Evolutionary conservation across 2,888 invertebrate species (phyloP).

Genomic region (Diarsia dahlii): DNA sequence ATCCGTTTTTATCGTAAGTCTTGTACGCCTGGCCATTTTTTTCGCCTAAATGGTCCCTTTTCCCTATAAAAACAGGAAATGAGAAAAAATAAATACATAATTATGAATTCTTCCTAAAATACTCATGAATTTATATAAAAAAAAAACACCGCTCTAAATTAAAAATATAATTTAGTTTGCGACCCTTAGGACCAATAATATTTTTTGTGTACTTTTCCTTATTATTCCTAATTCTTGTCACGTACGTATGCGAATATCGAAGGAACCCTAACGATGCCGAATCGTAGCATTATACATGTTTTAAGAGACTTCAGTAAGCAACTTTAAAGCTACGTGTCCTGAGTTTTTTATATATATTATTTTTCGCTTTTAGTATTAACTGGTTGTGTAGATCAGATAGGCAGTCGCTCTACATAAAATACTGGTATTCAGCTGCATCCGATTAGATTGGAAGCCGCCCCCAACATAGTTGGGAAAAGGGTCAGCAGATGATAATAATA

Average conservation of each 20-base stretch:
- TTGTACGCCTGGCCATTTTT: no score
- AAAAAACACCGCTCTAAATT: background rate
- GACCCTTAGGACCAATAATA: background rate
- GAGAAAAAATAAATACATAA: background rate
- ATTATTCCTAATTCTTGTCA: conserved; percentile 6
- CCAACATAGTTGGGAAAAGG: no score
- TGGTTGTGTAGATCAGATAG: no score
- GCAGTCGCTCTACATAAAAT: no score
- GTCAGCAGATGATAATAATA: no score
- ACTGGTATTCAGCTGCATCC: no score
- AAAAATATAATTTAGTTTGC: background rate
- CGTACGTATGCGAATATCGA: conserved; percentile 23
- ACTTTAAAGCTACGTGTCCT: background rate
- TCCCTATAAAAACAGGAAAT: background rate
- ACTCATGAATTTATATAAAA: background rate
- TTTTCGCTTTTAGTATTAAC: no score
- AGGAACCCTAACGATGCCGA: background rate
- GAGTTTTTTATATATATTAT: background rate
- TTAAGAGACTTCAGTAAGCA: background rate
- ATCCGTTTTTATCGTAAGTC: background rate
- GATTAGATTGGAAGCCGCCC: no score
- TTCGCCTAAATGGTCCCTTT: background rate
- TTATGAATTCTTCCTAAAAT: background rate
- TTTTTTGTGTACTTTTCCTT: background rate
- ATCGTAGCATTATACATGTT: background rate